Conservation (phyloP, 1,140 invertebrate genomes). For the Anagrus nilaparvatae region DNA sequence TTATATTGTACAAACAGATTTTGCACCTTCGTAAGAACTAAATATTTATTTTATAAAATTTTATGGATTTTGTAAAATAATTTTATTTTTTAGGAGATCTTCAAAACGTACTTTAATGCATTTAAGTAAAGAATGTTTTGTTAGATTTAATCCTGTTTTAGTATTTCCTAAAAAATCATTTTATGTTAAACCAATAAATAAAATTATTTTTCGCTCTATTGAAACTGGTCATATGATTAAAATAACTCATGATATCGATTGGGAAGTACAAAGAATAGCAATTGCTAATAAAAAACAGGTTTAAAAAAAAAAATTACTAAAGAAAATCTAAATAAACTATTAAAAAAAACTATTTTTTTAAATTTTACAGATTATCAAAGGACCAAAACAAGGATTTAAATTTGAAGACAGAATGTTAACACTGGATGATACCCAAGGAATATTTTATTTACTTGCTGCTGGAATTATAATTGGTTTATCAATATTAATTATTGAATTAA, state of each 20-base stretch:
- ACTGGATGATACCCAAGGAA: constrained; percentile 65
- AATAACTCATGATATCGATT: constrained; percentile 55
- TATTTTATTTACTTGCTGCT: constrained; percentile 60
- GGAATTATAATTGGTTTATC: constrained; percentile 51
- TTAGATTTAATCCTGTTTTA: constrained; percentile 53
- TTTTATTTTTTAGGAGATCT: constrained; percentile 24
- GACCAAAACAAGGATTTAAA: constrained; percentile 21
- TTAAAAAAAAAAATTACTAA: too few relatives aligned
- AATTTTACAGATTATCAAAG: constrained; percentile 16
- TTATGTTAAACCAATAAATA: constrained; percentile 48
- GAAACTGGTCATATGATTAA: constrained; percentile 56
- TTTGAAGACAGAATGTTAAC: constrained; percentile 57
- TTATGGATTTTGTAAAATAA: constrained; percentile 2
- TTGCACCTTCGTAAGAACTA: constrained; percentile 43
- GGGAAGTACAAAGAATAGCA: constrained; percentile 51
- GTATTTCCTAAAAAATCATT: constrained; percentile 50
- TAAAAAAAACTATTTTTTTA: too few relatives aligned
- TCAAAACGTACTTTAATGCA: constrained; percentile 54
- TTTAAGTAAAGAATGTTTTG: constrained; percentile 59
- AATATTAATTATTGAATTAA: constrained; percentile 45
- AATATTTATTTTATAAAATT: neutral
- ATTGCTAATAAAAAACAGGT: constrained; percentile 43
- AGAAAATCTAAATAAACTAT: too few relatives aligned
- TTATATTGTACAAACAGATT: constrained; percentile 58
- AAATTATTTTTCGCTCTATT: constrained; percentile 46